phyloP scores from a whole-genome alignment of 2,888 invertebrate genomes.

The Cephonodes hylas region DNA sequence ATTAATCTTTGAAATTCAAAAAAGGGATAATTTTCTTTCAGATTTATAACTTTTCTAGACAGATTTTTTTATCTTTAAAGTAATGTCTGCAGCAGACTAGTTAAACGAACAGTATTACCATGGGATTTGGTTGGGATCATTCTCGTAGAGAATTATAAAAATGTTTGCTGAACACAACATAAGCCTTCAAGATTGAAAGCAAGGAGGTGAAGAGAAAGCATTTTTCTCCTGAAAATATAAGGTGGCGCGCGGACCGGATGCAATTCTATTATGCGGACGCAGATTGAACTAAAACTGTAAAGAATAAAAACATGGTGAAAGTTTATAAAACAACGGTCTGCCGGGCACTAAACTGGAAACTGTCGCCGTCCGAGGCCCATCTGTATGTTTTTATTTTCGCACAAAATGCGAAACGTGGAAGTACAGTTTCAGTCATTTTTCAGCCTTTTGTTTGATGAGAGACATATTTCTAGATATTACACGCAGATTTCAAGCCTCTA shows the following conservation, averaged over 20 bases:
- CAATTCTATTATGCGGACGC: background rate
- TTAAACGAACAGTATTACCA: too few relatives aligned
- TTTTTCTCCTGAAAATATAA: background rate
- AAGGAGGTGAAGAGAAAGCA: background rate
- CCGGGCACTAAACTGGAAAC: background rate
- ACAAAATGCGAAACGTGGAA: constrained; percentile 5
- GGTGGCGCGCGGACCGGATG: background rate
- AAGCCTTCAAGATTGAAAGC: background rate
- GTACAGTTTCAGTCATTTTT: background rate
- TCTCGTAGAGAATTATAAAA: background rate
- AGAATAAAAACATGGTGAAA: constrained; percentile 1
- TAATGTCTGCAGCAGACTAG: too few relatives aligned
- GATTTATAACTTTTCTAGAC: too few relatives aligned
- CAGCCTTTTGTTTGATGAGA: constrained; percentile 7
- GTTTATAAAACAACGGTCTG: constrained; percentile 7
- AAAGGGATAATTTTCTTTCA: too few relatives aligned
- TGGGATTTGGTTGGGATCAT: background rate
- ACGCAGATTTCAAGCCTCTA: background rate
- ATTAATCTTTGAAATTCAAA: too few relatives aligned
- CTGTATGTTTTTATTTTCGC: constrained; percentile 1
- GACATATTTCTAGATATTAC: background rate
- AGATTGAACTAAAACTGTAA: background rate
- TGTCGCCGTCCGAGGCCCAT: constrained; percentile 1
- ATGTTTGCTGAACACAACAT: background rate
- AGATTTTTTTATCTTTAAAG: too few relatives aligned